Evolutionary conservation across 1,140 invertebrate species (phyloP).

Genomic region (Drosophila cardini): DNA sequence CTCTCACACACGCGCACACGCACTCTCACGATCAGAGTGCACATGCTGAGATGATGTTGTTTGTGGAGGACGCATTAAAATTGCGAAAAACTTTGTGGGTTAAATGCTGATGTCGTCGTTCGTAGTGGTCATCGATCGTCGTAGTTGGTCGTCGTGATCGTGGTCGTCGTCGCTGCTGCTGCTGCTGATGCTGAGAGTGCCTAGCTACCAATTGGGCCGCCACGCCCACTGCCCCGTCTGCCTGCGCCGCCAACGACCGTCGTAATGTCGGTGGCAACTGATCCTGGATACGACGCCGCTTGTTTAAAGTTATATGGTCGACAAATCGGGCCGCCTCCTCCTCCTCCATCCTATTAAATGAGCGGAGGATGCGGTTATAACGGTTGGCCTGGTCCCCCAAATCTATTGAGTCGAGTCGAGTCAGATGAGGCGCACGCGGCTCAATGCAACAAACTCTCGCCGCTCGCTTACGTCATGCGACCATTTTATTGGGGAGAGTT

Average conservation of each 20-base stretch:
- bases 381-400: conserved; percentile 49
- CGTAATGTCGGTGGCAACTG: conserved; percentile 59
- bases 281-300: conserved; percentile 66
- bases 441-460: conserved; percentile 79
- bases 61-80: conserved; percentile 40
- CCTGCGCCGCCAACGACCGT: conserved; percentile 66
- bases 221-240: conserved; percentile 56
- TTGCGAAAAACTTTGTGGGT: conserved; percentile 39
- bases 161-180: conserved; percentile 42
- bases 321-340: conserved; percentile 42
- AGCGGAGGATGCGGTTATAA: conserved; percentile 37
- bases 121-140: conserved; percentile 8
- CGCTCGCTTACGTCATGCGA: conserved; percentile 70
- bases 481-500: conserved; percentile 64
- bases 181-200: conserved; percentile 68
- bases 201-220: conserved; percentile 57
- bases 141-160: conserved; percentile 15
- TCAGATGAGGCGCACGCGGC: conserved; percentile 73
- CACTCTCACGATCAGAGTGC: conserved; percentile 24
- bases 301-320: conserved; percentile 55
- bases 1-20: conserved; percentile 18
- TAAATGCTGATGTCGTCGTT: conserved; percentile 29
- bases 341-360: background rate
- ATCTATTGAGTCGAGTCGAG: conserved; percentile 48
- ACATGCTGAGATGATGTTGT: conserved; percentile 34